These are phyloP conservation scores for Saccostrea echinata DNA, from an alignment of 1,140 invertebrate genomes.

Conservation along the genomic window DNA sequence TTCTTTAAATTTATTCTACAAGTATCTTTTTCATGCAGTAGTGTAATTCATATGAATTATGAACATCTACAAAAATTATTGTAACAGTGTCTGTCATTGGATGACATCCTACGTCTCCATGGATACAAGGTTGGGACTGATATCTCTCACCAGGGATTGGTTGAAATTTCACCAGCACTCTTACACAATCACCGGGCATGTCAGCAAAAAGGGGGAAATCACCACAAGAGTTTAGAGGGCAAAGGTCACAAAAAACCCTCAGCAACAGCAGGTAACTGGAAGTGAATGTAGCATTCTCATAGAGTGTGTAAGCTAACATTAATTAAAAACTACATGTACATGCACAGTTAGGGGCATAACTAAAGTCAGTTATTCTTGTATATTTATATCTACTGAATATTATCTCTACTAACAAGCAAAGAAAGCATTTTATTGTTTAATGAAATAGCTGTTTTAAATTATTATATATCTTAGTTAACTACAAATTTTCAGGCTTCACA, in stretches of 20 bases:
- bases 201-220: neutral
- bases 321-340: neutral
- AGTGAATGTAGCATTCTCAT: neutral
- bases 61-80: neutral
- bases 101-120: constrained; percentile 11
- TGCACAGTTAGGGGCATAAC: too few relatives aligned
- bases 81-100: neutral
- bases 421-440: too few relatives aligned
- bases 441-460: too few relatives aligned
- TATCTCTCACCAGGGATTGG: constrained; percentile 16
- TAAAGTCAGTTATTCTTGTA: too few relatives aligned
- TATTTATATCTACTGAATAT: too few relatives aligned
- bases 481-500: too few relatives aligned
- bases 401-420: too few relatives aligned
- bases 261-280: neutral
- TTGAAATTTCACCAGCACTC: constrained; percentile 21
- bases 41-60: neutral
- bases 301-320: neutral
- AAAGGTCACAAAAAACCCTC: neutral
- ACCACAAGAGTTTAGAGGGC: neutral
- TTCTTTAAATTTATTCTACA: too few relatives aligned
- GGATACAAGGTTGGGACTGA: neutral
- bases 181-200: constrained; percentile 7
- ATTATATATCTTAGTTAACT: too few relatives aligned
- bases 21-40: too few relatives aligned